These are phyloP conservation scores for Phengaris alcon DNA, from an alignment of 2,888 invertebrate genomes.

Conservation along the genomic window DNA sequence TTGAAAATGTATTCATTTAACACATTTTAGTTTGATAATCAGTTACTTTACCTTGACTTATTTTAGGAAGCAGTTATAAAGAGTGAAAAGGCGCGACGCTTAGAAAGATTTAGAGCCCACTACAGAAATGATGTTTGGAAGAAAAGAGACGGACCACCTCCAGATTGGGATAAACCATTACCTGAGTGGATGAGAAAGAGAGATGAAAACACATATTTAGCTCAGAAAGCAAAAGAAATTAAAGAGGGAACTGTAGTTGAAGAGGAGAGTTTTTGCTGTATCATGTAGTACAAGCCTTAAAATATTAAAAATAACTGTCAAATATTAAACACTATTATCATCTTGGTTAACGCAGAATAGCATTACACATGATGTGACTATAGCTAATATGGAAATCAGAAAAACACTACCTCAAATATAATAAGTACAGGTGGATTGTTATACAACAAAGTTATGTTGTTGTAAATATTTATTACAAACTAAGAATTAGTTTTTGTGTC, in stretches of 20 bases:
- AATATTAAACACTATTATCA: not conserved
- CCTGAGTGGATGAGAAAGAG: conserved; percentile 86
- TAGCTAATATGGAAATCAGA: not conserved
- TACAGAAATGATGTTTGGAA: conserved; percentile 89
- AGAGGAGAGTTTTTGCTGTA: conserved; percentile 51
- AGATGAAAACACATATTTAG: conserved; percentile 83
- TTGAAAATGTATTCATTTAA: no score
- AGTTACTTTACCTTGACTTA: not conserved
- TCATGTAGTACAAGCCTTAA: conserved; percentile 53
- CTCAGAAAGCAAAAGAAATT: conserved; percentile 81
- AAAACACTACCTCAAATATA: not conserved
- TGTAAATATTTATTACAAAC: not conserved
- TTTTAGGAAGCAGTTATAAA: conserved; percentile 81
- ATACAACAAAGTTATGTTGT: not conserved
- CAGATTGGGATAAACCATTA: conserved; percentile 89
- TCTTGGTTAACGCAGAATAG: not conserved
- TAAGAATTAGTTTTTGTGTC: not conserved
- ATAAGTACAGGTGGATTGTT: not conserved
- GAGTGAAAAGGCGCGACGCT: conserved; percentile 84
- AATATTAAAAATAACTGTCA: no score
- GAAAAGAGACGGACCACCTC: conserved; percentile 85
- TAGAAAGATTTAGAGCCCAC: conserved; percentile 82
- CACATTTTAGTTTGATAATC: no score
- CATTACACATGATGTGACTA: not conserved
- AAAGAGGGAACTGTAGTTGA: conserved; percentile 58